A percentile compares a stretch with the other conserved stretches of the same genome.
These are phyloP conservation scores for Megalurothrips usitatus DNA, from an alignment of 2,888 invertebrate species.

Conservation along the genomic window DNA sequence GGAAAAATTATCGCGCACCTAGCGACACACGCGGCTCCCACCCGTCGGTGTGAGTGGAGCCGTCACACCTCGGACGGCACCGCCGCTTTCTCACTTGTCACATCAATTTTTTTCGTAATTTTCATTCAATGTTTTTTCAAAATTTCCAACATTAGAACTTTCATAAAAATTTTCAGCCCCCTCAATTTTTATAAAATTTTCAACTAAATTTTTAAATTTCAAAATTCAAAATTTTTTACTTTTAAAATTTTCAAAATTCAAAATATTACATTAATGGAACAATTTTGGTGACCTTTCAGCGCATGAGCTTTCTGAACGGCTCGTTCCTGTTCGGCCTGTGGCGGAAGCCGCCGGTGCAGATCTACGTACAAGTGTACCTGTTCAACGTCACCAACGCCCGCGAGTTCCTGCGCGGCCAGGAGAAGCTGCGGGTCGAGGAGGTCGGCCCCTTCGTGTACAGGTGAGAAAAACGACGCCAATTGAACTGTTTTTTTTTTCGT, in stretches of 20 bases:
- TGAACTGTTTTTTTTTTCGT: not conserved
- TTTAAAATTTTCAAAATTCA: not conserved
- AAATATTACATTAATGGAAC: not conserved
- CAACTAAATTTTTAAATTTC: not conserved
- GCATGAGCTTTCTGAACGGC: constrained; percentile 51
- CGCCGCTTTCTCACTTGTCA: too few species aligned
- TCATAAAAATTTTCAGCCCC: too few species aligned
- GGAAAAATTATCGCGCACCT: too few species aligned
- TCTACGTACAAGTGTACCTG: constrained; percentile 62
- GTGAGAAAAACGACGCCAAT: constrained; percentile 49
- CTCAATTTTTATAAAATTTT: not conserved
- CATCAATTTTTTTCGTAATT: too few species aligned
- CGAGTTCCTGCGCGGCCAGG: constrained; percentile 59
- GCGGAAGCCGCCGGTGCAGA: constrained; percentile 60
- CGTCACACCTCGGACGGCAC: too few species aligned
- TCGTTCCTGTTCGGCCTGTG: constrained; percentile 60
- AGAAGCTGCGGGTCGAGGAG: constrained; percentile 60
- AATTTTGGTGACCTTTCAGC: constrained; percentile 46
- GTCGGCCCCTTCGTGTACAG: constrained; percentile 79
- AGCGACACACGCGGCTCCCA: too few species aligned
- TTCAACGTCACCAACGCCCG: constrained; percentile 76
- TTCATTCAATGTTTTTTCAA: too few species aligned
- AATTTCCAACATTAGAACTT: too few species aligned
- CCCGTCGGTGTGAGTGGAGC: too few species aligned
- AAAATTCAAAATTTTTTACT: too few species aligned